phyloP scores from a whole-genome alignment of 2,113 vertebrate species.

The Garra rufa region DNA sequence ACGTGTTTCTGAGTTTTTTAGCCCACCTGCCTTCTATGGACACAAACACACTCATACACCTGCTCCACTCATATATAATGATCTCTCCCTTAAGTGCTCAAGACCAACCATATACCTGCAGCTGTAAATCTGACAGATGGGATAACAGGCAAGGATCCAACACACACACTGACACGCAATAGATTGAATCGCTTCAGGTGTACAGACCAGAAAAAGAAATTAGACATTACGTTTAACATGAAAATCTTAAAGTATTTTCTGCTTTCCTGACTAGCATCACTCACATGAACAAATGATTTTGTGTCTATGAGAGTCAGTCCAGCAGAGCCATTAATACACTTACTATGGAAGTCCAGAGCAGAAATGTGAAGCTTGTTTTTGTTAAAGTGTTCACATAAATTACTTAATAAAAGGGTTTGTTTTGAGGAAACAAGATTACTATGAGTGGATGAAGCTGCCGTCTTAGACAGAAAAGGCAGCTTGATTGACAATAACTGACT shows the following conservation, averaged over 20 bases:
- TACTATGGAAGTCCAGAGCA: background rate
- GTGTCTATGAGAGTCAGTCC: background rate
- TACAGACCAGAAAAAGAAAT: slow-evolving; percentile 23
- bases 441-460: background rate
- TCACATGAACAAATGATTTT: slow-evolving; percentile 10
- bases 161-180: background rate
- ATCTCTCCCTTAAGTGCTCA: slow-evolving; percentile 6
- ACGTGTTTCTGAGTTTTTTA: background rate
- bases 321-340: background rate
- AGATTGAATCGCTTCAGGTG: slow-evolving; percentile 20
- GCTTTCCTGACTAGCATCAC: background rate
- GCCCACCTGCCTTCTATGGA: slow-evolving; percentile 6
- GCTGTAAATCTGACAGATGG: slow-evolving; percentile 40
- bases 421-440: background rate
- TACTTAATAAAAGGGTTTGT: background rate
- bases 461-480: background rate
- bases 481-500: background rate
- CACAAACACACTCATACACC: slow-evolving; percentile 32
- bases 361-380: background rate
- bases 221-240: slow-evolving; percentile 6
- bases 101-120: slow-evolving; percentile 15
- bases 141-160: slow-evolving; percentile 32
- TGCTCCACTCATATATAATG: slow-evolving; percentile 25
- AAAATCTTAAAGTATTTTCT: background rate
- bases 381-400: background rate